These are phyloP conservation scores for Barypeithes pellucidus DNA, from an alignment of 2,888 invertebrate genomes.

Conservation along the genomic window DNA sequence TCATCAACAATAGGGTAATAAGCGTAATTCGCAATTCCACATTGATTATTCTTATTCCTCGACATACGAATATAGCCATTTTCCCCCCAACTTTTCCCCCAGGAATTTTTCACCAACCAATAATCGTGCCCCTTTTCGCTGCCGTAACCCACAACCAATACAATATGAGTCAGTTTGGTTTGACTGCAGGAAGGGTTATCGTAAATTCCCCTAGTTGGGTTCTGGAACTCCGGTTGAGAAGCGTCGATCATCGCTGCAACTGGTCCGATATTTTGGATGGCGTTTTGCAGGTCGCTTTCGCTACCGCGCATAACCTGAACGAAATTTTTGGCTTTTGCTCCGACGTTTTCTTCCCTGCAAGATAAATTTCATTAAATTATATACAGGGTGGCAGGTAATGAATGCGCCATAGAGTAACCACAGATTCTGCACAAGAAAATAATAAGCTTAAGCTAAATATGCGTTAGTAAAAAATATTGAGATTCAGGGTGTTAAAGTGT, in stretches of 20 bases:
- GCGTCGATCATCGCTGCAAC: not conserved
- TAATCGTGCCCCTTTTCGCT: constrained; percentile 69
- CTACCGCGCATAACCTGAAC: not conserved
- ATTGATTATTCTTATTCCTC: constrained; percentile 76
- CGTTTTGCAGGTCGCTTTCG: not conserved
- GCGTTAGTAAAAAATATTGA: too few species aligned
- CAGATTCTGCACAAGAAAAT: too few species aligned
- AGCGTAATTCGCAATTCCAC: constrained; percentile 86
- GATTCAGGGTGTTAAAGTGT: too few species aligned
- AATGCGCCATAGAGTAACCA: too few species aligned
- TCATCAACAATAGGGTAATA: constrained; percentile 89
- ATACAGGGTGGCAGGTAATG: too few species aligned
- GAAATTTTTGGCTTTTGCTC: not conserved
- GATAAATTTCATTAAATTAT: too few species aligned
- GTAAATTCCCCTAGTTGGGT: not conserved
- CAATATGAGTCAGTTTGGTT: constrained; percentile 71
- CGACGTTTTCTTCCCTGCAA: constrained; percentile 13
- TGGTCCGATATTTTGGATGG: constrained; percentile 15
- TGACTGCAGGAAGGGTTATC: constrained; percentile 3
- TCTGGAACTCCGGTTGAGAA: not conserved
- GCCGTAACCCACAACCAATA: constrained; percentile 85
- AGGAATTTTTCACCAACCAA: constrained; percentile 82
- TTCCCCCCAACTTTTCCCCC: constrained; percentile 70
- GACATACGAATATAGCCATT: constrained; percentile 63
- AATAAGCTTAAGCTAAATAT: too few species aligned